Conservation (phyloP, 2,113 vertebrate genomes). For the Rutilus rutilus region DNA sequence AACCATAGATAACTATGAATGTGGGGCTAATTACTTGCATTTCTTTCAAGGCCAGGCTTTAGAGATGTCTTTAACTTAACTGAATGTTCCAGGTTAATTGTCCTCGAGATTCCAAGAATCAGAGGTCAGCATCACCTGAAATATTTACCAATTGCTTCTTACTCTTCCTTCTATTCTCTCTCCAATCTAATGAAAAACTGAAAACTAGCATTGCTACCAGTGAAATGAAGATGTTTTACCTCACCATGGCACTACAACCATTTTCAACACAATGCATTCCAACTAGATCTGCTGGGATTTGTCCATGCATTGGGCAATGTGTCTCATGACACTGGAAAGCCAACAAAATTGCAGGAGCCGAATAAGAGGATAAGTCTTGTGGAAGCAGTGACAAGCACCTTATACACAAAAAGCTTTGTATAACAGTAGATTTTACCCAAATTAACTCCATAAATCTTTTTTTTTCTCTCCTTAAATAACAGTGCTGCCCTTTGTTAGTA, state of each 20-base stretch:
- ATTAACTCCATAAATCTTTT: constrained; percentile 33
- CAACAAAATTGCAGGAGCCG: constrained; percentile 15
- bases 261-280: constrained; percentile 24
- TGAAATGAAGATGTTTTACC: neutral
- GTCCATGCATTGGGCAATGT: constrained; percentile 26
- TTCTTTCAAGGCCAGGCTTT: neutral
- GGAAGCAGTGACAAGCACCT: constrained; percentile 26
- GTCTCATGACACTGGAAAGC: constrained; percentile 53
- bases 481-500: constrained; percentile 51
- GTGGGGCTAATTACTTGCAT: too few species aligned
- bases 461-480: constrained; percentile 23
- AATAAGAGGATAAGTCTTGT: constrained; percentile 38
- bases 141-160: constrained; percentile 8
- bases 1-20: neutral
- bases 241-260: neutral
- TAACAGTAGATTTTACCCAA: constrained; percentile 28
- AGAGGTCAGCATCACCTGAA: neutral
- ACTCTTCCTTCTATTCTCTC: neutral
- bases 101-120: neutral
- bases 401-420: constrained; percentile 24
- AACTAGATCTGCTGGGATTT: constrained; percentile 23
- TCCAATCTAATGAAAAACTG: neutral
- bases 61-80: neutral
- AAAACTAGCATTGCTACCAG: neutral
- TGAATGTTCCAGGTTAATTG: neutral